phyloP scores from a whole-genome alignment of 30 jellyfish, hydroid and myxozoan species.

The Aurelia sp. region DNA sequence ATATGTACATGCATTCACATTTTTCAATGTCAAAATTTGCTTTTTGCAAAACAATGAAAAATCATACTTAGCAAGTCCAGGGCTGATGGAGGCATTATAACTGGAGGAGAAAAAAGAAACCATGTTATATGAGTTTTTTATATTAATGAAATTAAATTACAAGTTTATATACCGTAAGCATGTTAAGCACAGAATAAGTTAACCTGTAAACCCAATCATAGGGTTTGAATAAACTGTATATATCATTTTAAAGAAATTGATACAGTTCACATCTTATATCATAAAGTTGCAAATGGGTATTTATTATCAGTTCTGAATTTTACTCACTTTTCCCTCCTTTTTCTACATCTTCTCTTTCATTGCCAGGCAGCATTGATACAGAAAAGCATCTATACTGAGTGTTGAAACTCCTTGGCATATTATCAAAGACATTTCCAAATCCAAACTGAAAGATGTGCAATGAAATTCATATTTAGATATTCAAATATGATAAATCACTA shows the following conservation, averaged over 20 bases:
- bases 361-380: constrained; percentile 72
- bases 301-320: too few species aligned
- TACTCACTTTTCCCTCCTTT: constrained; percentile 87
- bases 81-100: constrained; percentile 97
- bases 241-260: too few species aligned
- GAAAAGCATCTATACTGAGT: constrained; percentile 89
- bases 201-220: too few species aligned
- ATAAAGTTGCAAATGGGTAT: too few species aligned
- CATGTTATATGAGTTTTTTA: too few species aligned
- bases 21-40: neutral
- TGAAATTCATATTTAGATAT: neutral
- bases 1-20: neutral
- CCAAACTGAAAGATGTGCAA: constrained; percentile 63
- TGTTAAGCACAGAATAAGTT: too few species aligned
- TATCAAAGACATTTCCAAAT: constrained; percentile 72
- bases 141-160: too few species aligned
- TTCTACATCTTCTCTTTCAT: constrained; percentile 95
- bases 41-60: neutral
- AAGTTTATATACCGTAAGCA: too few species aligned
- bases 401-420: constrained; percentile 76
- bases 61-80: constrained; percentile 87
- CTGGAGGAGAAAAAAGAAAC: constrained; percentile 36
- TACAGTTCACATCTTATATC: too few species aligned
- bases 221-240: too few species aligned
- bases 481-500: neutral